Percentiles rank a stretch among this genome's conserved stretches.
phyloP scores from a whole-genome alignment of 1,140 invertebrate genomes.

The Spodoptera frugiperda region DNA sequence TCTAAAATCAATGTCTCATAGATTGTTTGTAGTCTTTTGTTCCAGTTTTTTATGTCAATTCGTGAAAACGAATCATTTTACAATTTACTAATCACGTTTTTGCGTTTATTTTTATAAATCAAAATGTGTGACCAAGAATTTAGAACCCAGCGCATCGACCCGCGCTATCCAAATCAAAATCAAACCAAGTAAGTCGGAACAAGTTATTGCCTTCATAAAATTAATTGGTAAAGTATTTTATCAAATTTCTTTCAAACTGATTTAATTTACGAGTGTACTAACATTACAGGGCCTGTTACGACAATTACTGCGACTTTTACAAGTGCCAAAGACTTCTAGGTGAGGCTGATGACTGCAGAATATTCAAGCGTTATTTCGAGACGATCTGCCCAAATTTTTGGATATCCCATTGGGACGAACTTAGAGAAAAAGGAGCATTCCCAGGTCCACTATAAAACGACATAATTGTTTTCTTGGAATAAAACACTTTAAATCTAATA shows the following conservation, averaged over 20 bases:
- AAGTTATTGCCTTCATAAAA: too few species aligned
- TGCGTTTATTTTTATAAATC: not conserved
- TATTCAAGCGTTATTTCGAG: constrained; percentile 80
- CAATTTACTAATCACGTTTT: not conserved
- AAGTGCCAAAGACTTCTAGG: constrained; percentile 75
- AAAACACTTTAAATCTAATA: too few species aligned
- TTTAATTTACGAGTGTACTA: not conserved
- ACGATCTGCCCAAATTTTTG: constrained; percentile 81
- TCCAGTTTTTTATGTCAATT: too few species aligned
- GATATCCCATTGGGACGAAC: constrained; percentile 79
- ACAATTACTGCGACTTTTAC: constrained; percentile 81
- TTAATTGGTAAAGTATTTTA: not conserved
- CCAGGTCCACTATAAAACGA: constrained; percentile 70
- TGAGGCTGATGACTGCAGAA: constrained; percentile 76
- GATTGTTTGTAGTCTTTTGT: too few species aligned
- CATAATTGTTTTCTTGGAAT: not conserved
- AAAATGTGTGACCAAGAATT: constrained; percentile 75
- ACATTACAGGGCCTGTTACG: constrained; percentile 73
- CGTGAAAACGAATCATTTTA: not conserved
- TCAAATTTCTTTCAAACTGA: not conserved
- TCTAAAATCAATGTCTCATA: too few species aligned
- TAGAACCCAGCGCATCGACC: constrained; percentile 74
- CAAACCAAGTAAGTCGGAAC: constrained; percentile 70
- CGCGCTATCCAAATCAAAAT: constrained; percentile 78
- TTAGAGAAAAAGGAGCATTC: constrained; percentile 74